A percentile compares a stretch with the other conserved stretches of the same genome.
These are phyloP conservation scores for Tenualosa ilisha DNA, from an alignment of 2,797 vertebrate genomes.

Conservation along the genomic window DNA sequence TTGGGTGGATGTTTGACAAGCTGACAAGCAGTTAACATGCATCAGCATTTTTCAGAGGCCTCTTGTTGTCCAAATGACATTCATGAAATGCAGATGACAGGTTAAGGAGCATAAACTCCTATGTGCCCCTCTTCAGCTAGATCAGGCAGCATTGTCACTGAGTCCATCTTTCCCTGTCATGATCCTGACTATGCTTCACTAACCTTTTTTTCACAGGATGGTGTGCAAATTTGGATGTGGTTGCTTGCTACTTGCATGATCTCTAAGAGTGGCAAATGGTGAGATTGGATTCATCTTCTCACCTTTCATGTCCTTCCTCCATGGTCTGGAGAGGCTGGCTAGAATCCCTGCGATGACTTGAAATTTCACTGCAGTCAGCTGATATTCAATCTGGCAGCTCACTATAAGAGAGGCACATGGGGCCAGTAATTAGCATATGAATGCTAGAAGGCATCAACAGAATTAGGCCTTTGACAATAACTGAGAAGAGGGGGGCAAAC, in stretches of 20 bases:
- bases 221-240: neutral
- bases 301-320: neutral
- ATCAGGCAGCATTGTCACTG: neutral
- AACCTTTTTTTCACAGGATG: neutral
- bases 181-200: neutral
- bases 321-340: neutral
- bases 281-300: neutral
- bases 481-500: neutral
- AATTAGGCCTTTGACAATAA: neutral
- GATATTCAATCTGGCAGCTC: neutral
- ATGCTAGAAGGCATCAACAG: neutral
- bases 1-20: conserved; percentile 16
- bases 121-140: neutral
- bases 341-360: conserved; percentile 8
- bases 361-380: conserved; percentile 16
- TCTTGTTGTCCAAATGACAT: neutral
- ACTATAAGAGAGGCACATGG: neutral
- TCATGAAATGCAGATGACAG: conserved; percentile 6
- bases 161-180: neutral
- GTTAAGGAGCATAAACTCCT: neutral
- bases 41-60: neutral
- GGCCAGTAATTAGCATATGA: conserved; percentile 9
- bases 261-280: neutral
- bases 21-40: neutral
- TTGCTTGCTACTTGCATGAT: neutral